Conservation (phyloP, 2,797 vertebrate genomes). For the Cichlasoma orientale region DNA sequence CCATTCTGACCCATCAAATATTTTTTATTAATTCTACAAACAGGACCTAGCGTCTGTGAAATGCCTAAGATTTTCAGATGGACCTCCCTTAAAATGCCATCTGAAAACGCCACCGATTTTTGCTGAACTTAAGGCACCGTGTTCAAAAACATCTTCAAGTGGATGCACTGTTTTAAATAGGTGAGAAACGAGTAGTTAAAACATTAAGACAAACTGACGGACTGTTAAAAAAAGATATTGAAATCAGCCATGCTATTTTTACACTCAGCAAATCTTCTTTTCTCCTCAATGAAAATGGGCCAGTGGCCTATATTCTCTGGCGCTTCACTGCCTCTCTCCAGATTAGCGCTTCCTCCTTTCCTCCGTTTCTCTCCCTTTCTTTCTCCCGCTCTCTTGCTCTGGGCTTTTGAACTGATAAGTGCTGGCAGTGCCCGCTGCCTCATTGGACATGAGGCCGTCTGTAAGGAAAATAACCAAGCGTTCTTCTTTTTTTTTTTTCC, state of each 20-base stretch:
- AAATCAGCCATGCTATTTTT: conserved; percentile 64
- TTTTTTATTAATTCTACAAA: background rate
- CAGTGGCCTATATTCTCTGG: conserved; percentile 75
- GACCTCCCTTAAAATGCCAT: background rate
- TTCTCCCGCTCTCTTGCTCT: conserved; percentile 40
- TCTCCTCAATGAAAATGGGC: conserved; percentile 69
- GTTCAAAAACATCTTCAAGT: background rate
- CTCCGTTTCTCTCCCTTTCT: conserved; percentile 27
- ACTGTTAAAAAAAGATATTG: conserved; percentile 10
- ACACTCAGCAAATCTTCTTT: conserved; percentile 67
- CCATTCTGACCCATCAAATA: background rate
- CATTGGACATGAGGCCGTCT: conserved; percentile 60
- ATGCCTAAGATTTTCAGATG: background rate
- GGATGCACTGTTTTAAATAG: background rate
- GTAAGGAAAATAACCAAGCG: conserved; percentile 21
- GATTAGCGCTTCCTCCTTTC: conserved; percentile 63
- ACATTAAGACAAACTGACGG: background rate
- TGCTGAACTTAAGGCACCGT: background rate
- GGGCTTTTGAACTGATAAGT: conserved; percentile 70
- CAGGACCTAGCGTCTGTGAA: background rate
- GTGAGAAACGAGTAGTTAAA: background rate
- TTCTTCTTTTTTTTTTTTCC: background rate
- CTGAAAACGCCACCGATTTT: background rate
- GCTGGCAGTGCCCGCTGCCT: conserved; percentile 64
- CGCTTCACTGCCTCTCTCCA: conserved; percentile 62